Evolutionary conservation across 2,888 invertebrate genomes (phyloP).

Genomic region (Noctua comes): DNA sequence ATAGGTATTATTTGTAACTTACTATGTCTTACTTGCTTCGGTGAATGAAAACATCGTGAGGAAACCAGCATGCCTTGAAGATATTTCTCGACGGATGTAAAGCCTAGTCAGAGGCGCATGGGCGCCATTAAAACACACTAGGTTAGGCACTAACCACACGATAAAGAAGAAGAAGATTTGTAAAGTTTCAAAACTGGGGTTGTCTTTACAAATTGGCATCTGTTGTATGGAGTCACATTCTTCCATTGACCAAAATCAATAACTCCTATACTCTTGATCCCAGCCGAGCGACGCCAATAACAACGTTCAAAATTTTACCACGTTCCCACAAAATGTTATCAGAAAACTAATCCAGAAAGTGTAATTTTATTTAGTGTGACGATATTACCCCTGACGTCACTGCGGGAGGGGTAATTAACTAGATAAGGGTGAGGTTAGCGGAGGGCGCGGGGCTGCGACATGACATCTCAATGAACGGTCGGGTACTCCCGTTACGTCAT

Average conservation of each 20-base stretch:
- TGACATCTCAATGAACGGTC: conserved; percentile 75
- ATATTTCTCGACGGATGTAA: no score
- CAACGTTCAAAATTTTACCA: conserved; percentile 4
- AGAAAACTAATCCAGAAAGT: conserved; percentile 58
- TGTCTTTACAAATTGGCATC: no score
- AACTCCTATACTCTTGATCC: neutral
- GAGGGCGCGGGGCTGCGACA: conserved; percentile 58
- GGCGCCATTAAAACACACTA: no score
- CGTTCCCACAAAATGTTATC: conserved; percentile 16
- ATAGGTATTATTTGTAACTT: neutral
- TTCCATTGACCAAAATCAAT: conserved; percentile 19
- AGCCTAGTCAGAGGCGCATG: no score
- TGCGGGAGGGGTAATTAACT: conserved; percentile 69
- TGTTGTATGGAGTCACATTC: neutral
- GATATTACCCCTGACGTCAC: conserved; percentile 77
- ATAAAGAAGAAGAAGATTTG: no score
- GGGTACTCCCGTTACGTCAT: conserved; percentile 72
- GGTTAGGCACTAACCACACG: no score
- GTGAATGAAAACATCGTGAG: no score
- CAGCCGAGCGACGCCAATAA: neutral
- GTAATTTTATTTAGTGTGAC: conserved; percentile 68
- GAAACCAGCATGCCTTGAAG: no score
- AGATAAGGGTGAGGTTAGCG: conserved; percentile 63
- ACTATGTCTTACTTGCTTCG: no score
- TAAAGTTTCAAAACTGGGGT: no score